These are phyloP conservation scores for Catagonus wagneri DNA, from an alignment of 2,113 vertebrate species.

Conservation along the genomic window DNA sequence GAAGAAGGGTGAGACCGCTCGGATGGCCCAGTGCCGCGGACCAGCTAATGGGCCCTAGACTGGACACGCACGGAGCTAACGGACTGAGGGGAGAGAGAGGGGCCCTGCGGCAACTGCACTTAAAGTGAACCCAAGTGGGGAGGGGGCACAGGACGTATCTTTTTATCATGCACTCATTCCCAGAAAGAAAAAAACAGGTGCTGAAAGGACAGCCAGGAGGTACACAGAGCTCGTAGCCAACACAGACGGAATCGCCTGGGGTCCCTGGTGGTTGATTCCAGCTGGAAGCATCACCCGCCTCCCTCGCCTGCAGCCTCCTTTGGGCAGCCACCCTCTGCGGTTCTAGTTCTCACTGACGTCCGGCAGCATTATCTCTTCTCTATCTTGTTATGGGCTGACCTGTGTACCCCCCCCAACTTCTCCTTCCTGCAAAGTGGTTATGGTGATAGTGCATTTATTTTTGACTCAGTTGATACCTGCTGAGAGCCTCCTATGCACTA, in stretches of 20 bases:
- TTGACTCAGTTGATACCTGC: neutral
- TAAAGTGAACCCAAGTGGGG: rapidly evolving
- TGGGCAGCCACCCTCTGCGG: neutral
- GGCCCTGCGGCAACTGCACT: too few relatives aligned
- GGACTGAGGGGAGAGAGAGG: neutral
- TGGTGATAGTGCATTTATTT: neutral
- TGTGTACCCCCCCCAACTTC: neutral
- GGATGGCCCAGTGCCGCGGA: neutral
- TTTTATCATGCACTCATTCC: rapidly evolving
- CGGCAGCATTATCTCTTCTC: neutral
- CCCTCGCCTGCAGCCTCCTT: neutral
- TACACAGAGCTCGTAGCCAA: rapidly evolving
- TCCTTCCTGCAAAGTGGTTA: neutral
- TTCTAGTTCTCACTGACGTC: neutral
- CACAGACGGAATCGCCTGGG: rapidly evolving
- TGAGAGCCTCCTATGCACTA: neutral
- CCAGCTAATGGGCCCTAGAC: rapidly evolving
- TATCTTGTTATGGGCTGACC: neutral
- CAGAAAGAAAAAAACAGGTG: rapidly evolving
- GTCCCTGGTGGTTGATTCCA: neutral
- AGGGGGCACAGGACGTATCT: rapidly evolving
- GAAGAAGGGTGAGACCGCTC: rapidly evolving
- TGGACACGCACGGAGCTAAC: rapidly evolving
- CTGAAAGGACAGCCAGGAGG: too few relatives aligned
- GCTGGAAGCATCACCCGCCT: rapidly evolving